Conservation (phyloP, 2,797 vertebrate species). For the Pseudochromis fuscus region DNA sequence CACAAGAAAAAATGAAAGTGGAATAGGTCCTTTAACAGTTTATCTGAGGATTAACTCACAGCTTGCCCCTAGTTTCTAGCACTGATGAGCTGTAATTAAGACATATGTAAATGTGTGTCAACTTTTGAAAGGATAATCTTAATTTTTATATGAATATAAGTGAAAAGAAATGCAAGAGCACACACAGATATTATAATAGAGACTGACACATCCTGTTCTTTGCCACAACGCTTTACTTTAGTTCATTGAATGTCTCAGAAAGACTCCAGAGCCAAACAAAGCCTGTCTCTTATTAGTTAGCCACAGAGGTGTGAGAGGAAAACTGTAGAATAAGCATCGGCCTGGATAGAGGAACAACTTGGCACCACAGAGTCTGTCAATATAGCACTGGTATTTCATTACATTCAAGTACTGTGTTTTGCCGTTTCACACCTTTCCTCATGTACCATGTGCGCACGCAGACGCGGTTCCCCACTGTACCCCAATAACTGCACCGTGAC, state of each 20-base stretch:
- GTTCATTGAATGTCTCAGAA: constrained; percentile 16
- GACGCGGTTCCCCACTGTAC: constrained; percentile 27
- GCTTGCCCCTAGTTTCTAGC: too few species aligned
- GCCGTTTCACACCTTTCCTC: constrained; percentile 5
- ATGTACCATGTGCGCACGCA: constrained; percentile 2
- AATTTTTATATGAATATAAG: background rate
- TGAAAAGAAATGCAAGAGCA: constrained; percentile 6
- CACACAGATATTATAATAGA: background rate
- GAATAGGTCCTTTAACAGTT: too few species aligned
- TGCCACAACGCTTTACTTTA: constrained; percentile 16
- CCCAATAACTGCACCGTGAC: constrained; percentile 42
- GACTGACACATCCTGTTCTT: constrained; percentile 23
- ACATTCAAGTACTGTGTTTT: constrained; percentile 26
- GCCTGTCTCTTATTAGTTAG: constrained; percentile 34
- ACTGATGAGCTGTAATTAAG: background rate
- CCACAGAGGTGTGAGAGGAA: constrained; percentile 21
- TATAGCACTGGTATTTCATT: constrained; percentile 29
- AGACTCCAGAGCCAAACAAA: constrained; percentile 33
- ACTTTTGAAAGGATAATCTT: background rate
- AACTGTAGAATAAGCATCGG: background rate
- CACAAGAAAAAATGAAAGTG: too few species aligned
- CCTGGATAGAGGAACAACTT: constrained; percentile 22
- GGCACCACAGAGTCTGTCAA: constrained; percentile 13
- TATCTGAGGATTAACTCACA: too few species aligned
- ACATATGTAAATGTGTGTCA: background rate